phyloP scores from a whole-genome alignment of 2,797 vertebrate genomes.

The Darevskia nairensis region DNA sequence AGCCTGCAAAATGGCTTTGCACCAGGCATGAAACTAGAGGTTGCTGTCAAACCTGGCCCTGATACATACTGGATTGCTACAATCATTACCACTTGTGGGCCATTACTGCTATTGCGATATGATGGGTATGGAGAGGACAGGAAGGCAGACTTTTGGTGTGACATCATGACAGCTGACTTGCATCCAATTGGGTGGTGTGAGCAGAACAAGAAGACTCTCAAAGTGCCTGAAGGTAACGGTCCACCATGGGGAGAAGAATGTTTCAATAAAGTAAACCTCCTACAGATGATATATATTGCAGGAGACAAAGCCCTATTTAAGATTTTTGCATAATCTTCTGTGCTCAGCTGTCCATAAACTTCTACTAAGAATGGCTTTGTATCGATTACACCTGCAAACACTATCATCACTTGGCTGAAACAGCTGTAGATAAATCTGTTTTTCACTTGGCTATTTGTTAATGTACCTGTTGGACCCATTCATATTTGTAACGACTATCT shows the following conservation, averaged over 20 bases:
- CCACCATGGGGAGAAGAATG: neutral
- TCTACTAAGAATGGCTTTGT: neutral
- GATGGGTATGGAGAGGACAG: conserved; percentile 94
- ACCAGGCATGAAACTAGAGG: conserved; percentile 97
- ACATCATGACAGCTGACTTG: conserved; percentile 92
- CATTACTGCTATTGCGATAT: conserved; percentile 93
- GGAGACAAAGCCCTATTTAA: neutral
- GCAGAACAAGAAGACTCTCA: conserved; percentile 90
- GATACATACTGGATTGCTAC: conserved; percentile 92
- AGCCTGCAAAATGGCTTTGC: conserved; percentile 93
- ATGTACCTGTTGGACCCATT: neutral
- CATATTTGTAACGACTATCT: neutral
- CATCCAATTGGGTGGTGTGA: conserved; percentile 95
- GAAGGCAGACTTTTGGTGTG: conserved; percentile 96
- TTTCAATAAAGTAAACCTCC: neutral
- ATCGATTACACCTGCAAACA: conserved; percentile 2
- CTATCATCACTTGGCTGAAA: neutral
- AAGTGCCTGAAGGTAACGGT: conserved; percentile 90
- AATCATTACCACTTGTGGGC: conserved; percentile 96
- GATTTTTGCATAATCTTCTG: neutral
- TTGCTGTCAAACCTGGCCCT: conserved; percentile 87
- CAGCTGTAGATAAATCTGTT: neutral
- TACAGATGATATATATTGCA: neutral
- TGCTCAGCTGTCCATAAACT: neutral
- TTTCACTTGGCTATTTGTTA: neutral